Evolutionary conservation across 2,113 vertebrate species (phyloP).

Genomic region (Tapirus terrestris): DNA sequence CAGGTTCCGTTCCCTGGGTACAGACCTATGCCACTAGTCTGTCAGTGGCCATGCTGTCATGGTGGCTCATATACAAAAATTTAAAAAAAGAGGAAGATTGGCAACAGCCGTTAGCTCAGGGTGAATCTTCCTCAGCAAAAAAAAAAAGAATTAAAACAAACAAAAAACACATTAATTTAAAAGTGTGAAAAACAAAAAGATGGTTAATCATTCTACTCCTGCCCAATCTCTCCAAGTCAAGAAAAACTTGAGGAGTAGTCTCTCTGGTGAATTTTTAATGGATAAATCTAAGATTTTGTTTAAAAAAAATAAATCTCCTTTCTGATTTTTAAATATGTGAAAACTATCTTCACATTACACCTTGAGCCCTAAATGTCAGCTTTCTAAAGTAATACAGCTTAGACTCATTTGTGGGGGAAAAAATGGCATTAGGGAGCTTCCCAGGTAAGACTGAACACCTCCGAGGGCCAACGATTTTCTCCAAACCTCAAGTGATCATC

Average conservation of each 20-base stretch:
- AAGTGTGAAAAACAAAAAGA: background rate
- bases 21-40: no score
- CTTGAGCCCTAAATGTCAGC: background rate
- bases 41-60: no score
- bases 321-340: conserved; percentile 21
- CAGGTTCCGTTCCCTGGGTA: no score
- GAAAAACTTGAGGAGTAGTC: background rate
- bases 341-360: background rate
- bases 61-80: no score
- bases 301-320: background rate
- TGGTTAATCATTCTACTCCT: background rate
- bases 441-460: background rate
- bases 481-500: background rate
- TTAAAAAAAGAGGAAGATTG: no score
- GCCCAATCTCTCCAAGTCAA: background rate
- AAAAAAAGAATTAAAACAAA: no score
- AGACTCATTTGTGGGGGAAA: background rate
- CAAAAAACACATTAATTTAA: no score
- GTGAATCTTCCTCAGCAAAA: no score
- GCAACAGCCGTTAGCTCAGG: no score
- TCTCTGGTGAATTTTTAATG: background rate
- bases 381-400: conserved; percentile 11
- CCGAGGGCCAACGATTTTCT: background rate
- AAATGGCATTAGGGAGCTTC: background rate
- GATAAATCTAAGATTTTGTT: background rate